Evolutionary conservation across 2,888 invertebrate species (phyloP), one percentile per base, ranked within the genome.

Genomic region (Leucoma salicis): DNA sequence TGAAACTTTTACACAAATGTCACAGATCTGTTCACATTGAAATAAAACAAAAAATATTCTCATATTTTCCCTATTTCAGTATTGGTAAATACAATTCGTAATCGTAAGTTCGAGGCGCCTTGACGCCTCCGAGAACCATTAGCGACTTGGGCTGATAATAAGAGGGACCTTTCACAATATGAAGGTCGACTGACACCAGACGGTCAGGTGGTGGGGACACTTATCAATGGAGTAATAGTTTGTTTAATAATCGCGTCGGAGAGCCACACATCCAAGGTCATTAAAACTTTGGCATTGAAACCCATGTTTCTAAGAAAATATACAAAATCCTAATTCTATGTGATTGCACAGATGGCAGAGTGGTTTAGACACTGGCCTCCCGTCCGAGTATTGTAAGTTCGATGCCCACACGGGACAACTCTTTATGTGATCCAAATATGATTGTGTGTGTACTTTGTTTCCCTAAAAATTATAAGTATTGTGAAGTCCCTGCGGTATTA

Each of bases 101-200:
- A 24, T 27, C 27, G 24, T 13, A 25, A 36, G 29, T 1, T 24
- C 21, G 11, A 13, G 10, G 31, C 49, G 50, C 53, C 56, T 46
- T 53, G 50, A 46, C 46, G 21, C 44, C 29, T 48, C 8, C 47
- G 36, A 46, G 37, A 33, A 34, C 35, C 50, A 21, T 50, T 29
- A 13, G 47, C 60, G 53, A 56, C 46, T 53, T 56, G 44, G 45
- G 10, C 12, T 40, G 39, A 45, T 39, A 39, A 31, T 41, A 35
- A 47, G 46, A 45, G 46, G 46, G 41, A 31, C 54, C 60, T 59
- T 59, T 59, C 60, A 54, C 58, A 51, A 49, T 13, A 8, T 25
- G 53, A 56, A 59, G 58, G 59, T 44, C 49, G 46, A 14, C 36
- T 36, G 39, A 58, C 50, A 33, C n/a, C 32, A 28, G 18, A 35